Percentiles rank a stretch among this genome's conserved stretches.
phyloP scores from a whole-genome alignment of 2,888 invertebrate genomes.

The Corythucha ciliata region DNA sequence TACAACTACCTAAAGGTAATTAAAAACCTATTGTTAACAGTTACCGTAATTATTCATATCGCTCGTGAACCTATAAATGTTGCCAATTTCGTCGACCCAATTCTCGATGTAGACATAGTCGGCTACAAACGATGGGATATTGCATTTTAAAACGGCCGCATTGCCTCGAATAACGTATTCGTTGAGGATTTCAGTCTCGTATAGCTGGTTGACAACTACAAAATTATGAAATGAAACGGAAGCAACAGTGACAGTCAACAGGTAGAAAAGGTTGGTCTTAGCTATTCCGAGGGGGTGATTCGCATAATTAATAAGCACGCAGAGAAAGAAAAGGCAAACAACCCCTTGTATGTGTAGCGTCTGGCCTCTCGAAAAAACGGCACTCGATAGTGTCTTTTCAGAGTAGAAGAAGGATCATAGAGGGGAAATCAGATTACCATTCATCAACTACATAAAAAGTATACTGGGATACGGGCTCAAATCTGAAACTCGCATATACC shows the following conservation, averaged over 20 bases:
- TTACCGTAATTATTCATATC: constrained; percentile 27
- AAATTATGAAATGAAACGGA: constrained; percentile 3
- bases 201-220: constrained; percentile 62
- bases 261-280: no score
- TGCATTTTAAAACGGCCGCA: constrained; percentile 61
- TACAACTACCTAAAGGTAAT: no score
- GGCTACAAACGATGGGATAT: constrained; percentile 63
- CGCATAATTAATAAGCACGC: no score
- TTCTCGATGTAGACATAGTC: constrained; percentile 62
- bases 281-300: no score
- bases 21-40: constrained; percentile 35
- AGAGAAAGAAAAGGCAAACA: no score
- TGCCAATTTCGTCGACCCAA: constrained; percentile 47
- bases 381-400: no score
- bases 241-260: no score
- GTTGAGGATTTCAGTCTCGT: constrained; percentile 60
- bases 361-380: no score
- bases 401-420: not conserved
- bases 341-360: no score
- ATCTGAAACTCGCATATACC: not conserved
- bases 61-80: constrained; percentile 17
- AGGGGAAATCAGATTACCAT: not conserved
- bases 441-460: no score
- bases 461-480: no score
- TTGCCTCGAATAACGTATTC: constrained; percentile 66